Base-by-base conservation (phyloP, 2,888 invertebrate species). In the Drosophila emarginata region DNA sequence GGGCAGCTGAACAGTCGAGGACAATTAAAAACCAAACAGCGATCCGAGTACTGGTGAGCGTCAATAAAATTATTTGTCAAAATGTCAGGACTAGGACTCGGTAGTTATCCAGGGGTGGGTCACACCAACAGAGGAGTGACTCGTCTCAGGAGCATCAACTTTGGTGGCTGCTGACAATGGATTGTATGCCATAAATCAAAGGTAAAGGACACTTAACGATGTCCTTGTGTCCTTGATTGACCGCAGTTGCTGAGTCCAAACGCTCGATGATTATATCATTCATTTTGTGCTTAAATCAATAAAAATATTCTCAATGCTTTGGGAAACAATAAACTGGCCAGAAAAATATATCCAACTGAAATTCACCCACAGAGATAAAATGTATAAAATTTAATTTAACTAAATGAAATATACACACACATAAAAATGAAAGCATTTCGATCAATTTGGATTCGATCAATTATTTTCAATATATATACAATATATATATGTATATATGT, bases 51-150 rank as follows among this genome's bases (percentile, higher is more conserved):
- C 71, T 40, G 71, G 71, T 12, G 45, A 71, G 73, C 78, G 79
- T 82, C 90, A 90, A 90, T 82, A 86, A 87, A 90, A 86, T 79
- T 87, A 89, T 89, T 89, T 89, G 90, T 89, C 90, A 90, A 88
- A 84, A 74, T 80, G 89, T 81, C 90, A 85, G 71, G 73, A 69
- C 53, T 21, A 60, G 45, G 39, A 57, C 18, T 21, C 4, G 45
- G 45, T 11, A 45, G 11, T 12, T 45, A 21, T 18, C 45, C 45
- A 21, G 64, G 68, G 67, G 61, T 52, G 64, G 59, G 54, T 40
- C 40, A 32, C 59, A 54, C 60, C 59, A 39, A 26, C 40, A 52
- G 68, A 14, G 58, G 75, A 67, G 75, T 68, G 69, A 73, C 61
- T 59, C 26, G 21, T 39, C 53, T 32, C 58, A 79, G 79, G 74